Evolutionary conservation across 2,888 invertebrate genomes (phyloP).

Genomic region (Sipha maydis): DNA sequence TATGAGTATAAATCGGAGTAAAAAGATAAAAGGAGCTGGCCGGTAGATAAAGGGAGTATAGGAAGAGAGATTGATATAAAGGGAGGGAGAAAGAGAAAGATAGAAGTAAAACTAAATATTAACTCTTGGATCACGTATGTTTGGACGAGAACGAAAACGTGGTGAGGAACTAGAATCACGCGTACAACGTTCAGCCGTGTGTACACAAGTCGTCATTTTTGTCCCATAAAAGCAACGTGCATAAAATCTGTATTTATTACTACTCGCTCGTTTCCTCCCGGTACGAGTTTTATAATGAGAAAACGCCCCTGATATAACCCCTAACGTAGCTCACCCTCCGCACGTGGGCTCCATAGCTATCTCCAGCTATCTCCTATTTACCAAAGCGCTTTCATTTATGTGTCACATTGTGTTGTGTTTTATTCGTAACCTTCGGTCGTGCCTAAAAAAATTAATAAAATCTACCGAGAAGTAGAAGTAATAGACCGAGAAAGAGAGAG

Average conservation of each 20-base stretch:
- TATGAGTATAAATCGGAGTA: neutral
- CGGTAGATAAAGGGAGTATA: too few relatives aligned
- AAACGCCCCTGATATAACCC: neutral
- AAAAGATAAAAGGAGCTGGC: neutral
- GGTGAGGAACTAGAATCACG: neutral
- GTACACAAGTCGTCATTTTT: slow-evolving; percentile 42
- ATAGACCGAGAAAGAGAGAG: neutral
- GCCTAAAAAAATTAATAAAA: slow-evolving; percentile 3
- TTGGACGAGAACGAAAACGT: neutral
- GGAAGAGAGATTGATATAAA: neutral
- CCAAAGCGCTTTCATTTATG: slow-evolving; percentile 6
- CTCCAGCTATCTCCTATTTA: neutral
- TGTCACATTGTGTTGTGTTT: neutral
- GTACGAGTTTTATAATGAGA: slow-evolving; percentile 28
- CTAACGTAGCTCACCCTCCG: neutral
- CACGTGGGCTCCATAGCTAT: too few relatives aligned
- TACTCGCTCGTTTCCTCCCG: neutral
- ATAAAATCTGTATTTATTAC: slow-evolving; percentile 55
- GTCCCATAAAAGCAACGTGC: slow-evolving; percentile 34
- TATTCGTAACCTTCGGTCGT: neutral
- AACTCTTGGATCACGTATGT: neutral
- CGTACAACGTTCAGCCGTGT: neutral
- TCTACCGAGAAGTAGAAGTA: neutral
- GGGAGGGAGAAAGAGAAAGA: neutral
- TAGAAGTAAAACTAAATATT: neutral